These are phyloP conservation scores for Glaucidium brasilianum DNA, from an alignment of 2,113 vertebrate species.

Conservation along the genomic window DNA sequence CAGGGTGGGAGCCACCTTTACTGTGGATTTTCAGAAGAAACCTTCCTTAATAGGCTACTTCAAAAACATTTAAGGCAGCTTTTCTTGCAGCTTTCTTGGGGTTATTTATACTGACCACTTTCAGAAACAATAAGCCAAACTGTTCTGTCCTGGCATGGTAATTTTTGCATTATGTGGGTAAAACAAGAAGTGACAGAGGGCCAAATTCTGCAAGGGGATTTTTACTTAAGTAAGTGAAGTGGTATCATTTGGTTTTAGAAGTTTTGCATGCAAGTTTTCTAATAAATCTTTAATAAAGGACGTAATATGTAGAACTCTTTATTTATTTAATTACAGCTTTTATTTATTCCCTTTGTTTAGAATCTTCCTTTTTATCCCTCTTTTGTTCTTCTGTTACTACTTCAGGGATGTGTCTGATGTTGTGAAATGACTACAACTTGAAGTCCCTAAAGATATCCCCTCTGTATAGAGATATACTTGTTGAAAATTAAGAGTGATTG, in stretches of 20 bases:
- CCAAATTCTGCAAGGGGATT: neutral
- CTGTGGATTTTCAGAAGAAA: neutral
- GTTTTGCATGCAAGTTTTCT: neutral
- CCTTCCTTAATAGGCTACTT: neutral
- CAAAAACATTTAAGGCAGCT: neutral
- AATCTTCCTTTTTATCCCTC: neutral
- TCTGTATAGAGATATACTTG: neutral
- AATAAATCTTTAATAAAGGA: neutral
- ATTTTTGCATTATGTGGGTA: neutral
- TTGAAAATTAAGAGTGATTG: constrained; percentile 30
- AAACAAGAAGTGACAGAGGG: neutral
- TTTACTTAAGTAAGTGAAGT: neutral
- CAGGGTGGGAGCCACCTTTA: neutral
- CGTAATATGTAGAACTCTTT: neutral
- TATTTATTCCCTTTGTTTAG: constrained; percentile 14
- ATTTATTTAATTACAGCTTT: neutral
- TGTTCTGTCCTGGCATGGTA: neutral
- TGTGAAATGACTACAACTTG: constrained; percentile 4
- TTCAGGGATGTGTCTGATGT: neutral
- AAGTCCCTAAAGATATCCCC: neutral
- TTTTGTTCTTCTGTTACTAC: neutral
- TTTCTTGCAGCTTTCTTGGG: neutral
- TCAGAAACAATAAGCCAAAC: neutral
- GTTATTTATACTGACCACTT: neutral
- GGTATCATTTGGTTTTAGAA: neutral